phyloP scores from a whole-genome alignment of 2,113 vertebrate species.

The Rhizomys pruinosus region DNA sequence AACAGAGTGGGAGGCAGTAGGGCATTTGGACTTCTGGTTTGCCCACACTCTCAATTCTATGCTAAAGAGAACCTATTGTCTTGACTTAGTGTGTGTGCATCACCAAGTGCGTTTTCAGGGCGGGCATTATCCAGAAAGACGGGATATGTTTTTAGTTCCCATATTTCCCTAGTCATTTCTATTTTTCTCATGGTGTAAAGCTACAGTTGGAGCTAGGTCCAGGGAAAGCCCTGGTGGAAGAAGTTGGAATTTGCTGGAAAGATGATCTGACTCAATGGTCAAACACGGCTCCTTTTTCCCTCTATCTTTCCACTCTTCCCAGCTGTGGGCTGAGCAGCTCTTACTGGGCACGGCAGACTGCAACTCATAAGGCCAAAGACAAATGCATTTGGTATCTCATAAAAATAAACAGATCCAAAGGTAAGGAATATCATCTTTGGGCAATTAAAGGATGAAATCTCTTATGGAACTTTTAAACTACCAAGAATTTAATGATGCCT shows the following conservation, averaged over 20 bases:
- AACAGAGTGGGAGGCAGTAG: not conserved
- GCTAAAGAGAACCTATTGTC: not conserved
- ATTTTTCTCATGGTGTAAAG: not conserved
- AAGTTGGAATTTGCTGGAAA: accelerated
- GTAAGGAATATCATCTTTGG: not conserved
- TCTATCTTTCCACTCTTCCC: not conserved
- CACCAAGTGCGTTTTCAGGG: not conserved
- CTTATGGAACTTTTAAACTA: not conserved
- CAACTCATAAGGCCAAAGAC: not conserved
- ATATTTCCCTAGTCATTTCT: not conserved
- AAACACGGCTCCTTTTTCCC: not conserved
- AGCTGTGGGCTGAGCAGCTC: not conserved
- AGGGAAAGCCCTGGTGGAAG: not conserved
- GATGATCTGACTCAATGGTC: accelerated
- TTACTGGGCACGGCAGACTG: not conserved
- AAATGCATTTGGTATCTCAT: not conserved
- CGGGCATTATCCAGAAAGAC: not conserved
- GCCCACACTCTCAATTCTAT: not conserved
- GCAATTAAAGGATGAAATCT: not conserved
- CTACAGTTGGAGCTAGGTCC: not conserved
- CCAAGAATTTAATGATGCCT: not conserved
- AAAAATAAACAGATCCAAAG: not conserved
- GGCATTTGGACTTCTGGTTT: not conserved
- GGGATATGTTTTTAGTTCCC: not conserved
- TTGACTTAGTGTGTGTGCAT: not conserved